phyloP scores from a whole-genome alignment of 2,113 vertebrate species.

The Megaptera novaeangliae region DNA sequence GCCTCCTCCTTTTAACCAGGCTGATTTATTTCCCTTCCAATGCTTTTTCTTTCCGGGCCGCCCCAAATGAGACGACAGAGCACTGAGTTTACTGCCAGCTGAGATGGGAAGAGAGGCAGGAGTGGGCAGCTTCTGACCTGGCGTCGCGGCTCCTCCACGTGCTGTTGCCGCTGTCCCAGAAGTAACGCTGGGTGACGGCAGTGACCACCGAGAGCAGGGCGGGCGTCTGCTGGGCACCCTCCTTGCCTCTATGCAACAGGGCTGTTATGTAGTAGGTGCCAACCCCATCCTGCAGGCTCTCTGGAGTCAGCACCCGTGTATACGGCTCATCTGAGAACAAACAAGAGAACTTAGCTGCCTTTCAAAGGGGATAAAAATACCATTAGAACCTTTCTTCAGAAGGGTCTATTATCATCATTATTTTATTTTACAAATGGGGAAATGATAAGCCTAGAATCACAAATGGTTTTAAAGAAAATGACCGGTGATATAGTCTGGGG shows the following conservation, averaged over 20 bases:
- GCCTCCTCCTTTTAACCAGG: neutral
- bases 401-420: neutral
- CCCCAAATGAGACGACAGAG: neutral
- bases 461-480: neutral
- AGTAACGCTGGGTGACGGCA: conserved; percentile 51
- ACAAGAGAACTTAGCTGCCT: neutral
- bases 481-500: neutral
- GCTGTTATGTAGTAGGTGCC: conserved; percentile 57
- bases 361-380: neutral
- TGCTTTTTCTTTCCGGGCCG: neutral
- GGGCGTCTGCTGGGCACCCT: rapidly evolving
- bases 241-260: neutral
- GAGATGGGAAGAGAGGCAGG: neutral
- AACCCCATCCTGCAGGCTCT: neutral
- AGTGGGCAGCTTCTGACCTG: conserved; percentile 30
- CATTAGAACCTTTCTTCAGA: neutral
- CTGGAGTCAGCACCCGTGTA: conserved; percentile 61
- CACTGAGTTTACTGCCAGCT: rapidly evolving
- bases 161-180: conserved; percentile 54
- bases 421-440: neutral
- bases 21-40: neutral
- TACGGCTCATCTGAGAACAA: conserved; percentile 54
- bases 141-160: conserved; percentile 61
- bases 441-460: neutral
- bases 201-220: neutral